Evolutionary conservation across 2,797 vertebrate species (phyloP), one percentile per base, ranked within the genome.

Genomic region (Characodon lateralis): DNA sequence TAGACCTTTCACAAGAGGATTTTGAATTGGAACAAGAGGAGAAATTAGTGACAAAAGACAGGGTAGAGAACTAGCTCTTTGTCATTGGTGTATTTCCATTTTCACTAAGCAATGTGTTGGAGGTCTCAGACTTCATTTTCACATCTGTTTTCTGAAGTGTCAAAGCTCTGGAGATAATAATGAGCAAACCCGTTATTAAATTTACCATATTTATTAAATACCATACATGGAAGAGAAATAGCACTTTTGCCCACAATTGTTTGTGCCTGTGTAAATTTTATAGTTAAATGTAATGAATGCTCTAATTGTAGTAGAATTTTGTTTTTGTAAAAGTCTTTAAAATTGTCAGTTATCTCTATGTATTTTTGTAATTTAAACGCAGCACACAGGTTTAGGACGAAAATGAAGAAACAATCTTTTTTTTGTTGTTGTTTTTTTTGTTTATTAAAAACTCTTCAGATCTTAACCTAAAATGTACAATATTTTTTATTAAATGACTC

Each of bases 1-100:
- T 70, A 14, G 70, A 43, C 53, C 35, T 53, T 43, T 65, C 83
- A 77, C 58, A 61, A 70, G 53, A 56, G 28, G 41, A 26, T n/a
- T 26, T 46, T 46, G 16, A 20, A 50, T 14, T 39, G 4, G 20
- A n/a, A 43, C 58, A 63, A 35, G 35, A 41, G 8, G 35, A 41
- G 72, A 58, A n/a, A 68, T 43, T 68, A 14, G 22, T 56, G 22
- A 56, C 22, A 56, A 58, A 10, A 12, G 2, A 26, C 24, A 58
- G 24, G 24, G 24, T 58, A 26, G 56, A 26, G 2, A 26, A 3
- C 12, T n/a, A 55, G 24, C 1, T 22, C 6, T 5, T 24, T 53
- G 51, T 22, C 22, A 22, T 39, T 5, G 1, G 22, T 66, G 20
- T 41, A 41, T 39, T 66, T 46, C 12, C n/a, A n/a, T 69, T 41